Evolutionary conservation across 2,888 invertebrate species (phyloP).

Genomic region (Argyra leucocephala): DNA sequence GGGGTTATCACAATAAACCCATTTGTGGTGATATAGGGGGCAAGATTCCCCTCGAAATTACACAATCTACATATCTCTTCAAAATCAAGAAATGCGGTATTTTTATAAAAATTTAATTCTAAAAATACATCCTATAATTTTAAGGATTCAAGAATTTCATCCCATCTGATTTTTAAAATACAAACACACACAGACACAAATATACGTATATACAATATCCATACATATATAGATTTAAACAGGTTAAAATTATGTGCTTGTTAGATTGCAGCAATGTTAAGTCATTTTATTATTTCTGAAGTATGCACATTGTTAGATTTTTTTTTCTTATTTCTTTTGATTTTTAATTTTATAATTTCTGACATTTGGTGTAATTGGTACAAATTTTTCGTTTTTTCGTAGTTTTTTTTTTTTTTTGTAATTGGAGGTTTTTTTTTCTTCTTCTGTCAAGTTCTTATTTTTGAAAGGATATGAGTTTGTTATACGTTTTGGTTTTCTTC

Average conservation of each 20-base stretch:
- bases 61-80: too few species aligned
- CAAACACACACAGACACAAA: neutral
- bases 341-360: slow-evolving; percentile 3
- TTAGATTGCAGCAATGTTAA: neutral
- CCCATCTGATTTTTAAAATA: neutral
- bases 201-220: too few species aligned
- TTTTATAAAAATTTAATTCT: too few species aligned
- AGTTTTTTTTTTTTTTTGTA: too few species aligned
- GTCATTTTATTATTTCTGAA: neutral
- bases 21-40: too few species aligned
- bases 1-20: too few species aligned
- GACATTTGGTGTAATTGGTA: slow-evolving; percentile 6
- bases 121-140: neutral
- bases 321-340: neutral
- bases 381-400: neutral
- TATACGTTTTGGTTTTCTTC: too few species aligned
- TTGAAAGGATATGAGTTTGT: too few species aligned
- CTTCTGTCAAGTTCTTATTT: too few species aligned
- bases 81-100: too few species aligned
- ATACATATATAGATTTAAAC: neutral
- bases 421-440: too few species aligned
- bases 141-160: neutral
- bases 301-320: neutral
- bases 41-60: too few species aligned
- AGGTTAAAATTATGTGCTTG: slow-evolving; percentile 6